A percentile compares a stretch with the other conserved stretches of the same genome.
Evolutionary conservation across 1,140 invertebrate species (phyloP).

Genomic region (Bombus polaris): DNA sequence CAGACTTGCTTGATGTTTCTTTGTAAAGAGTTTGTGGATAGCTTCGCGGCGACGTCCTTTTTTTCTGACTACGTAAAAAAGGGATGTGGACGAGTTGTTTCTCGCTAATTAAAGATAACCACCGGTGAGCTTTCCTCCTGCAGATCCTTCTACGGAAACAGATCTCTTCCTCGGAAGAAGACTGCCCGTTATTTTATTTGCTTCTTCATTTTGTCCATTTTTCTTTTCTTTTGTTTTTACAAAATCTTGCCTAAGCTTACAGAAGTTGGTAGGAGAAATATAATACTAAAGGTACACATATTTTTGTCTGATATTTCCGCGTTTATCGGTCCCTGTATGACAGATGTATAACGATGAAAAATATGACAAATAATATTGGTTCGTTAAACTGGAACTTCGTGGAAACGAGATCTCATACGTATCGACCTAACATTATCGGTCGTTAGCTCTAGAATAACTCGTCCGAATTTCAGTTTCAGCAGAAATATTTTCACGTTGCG

Average conservation of each 20-base stretch:
- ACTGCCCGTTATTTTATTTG: background rate
- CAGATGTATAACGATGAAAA: too few species aligned
- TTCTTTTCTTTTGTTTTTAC: background rate
- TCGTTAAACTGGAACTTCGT: too few species aligned
- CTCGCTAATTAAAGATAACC: slow-evolving; percentile 27
- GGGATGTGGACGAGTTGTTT: slow-evolving; percentile 15
- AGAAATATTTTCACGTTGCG: background rate
- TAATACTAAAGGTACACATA: background rate
- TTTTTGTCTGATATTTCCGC: background rate
- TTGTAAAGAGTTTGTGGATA: background rate
- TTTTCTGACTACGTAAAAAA: background rate
- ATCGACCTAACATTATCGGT: too few species aligned
- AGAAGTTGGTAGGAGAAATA: background rate
- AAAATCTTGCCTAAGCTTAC: background rate
- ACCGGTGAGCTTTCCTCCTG: background rate
- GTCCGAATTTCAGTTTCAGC: background rate
- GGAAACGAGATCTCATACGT: too few species aligned
- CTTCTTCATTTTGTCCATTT: background rate
- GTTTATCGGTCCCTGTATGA: background rate
- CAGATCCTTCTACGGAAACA: background rate
- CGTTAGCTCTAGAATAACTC: too few species aligned
- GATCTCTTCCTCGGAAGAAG: background rate
- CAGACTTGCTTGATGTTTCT: background rate
- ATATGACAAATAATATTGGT: too few species aligned
- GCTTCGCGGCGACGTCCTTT: background rate